Conservation (phyloP, 2,888 invertebrate genomes). For the Acanthopleura granulata region DNA sequence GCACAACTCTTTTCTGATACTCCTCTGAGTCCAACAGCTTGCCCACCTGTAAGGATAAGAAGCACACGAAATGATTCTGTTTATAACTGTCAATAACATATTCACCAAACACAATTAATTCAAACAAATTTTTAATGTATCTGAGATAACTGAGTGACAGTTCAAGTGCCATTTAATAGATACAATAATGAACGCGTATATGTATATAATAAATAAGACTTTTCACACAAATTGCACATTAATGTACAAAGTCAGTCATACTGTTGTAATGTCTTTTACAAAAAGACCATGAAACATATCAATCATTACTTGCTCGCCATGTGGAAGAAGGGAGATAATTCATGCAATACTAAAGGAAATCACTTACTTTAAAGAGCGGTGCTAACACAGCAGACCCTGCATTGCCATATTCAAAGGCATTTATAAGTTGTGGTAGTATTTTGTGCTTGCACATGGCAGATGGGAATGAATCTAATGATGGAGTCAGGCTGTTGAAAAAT, state of each 20-base stretch:
- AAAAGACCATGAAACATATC: too few relatives aligned
- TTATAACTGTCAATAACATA: neutral
- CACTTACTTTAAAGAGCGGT: constrained; percentile 89
- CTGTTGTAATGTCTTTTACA: too few relatives aligned
- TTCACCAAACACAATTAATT: neutral
- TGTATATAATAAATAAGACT: too few relatives aligned
- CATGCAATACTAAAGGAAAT: neutral
- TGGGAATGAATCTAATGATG: constrained; percentile 91
- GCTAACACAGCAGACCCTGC: constrained; percentile 95
- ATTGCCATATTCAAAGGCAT: constrained; percentile 97
- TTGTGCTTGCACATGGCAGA: constrained; percentile 93
- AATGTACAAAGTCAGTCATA: too few relatives aligned
- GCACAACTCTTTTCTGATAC: constrained; percentile 96
- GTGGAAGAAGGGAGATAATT: neutral
- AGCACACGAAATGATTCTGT: neutral
- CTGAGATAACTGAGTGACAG: too few relatives aligned
- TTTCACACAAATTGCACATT: too few relatives aligned
- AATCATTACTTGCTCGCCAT: neutral
- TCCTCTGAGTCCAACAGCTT: constrained; percentile 89
- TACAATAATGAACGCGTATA: too few relatives aligned
- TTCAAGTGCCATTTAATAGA: too few relatives aligned
- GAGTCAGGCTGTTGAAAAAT: constrained; percentile 89
- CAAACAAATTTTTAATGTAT: neutral
- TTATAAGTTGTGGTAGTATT: constrained; percentile 92
- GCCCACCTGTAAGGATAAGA: constrained; percentile 80